Evolutionary conservation across 2,113 vertebrate genomes (phyloP), one percentile per base, ranked within the genome.

Genomic region (Haliaeetus leucogaster): DNA sequence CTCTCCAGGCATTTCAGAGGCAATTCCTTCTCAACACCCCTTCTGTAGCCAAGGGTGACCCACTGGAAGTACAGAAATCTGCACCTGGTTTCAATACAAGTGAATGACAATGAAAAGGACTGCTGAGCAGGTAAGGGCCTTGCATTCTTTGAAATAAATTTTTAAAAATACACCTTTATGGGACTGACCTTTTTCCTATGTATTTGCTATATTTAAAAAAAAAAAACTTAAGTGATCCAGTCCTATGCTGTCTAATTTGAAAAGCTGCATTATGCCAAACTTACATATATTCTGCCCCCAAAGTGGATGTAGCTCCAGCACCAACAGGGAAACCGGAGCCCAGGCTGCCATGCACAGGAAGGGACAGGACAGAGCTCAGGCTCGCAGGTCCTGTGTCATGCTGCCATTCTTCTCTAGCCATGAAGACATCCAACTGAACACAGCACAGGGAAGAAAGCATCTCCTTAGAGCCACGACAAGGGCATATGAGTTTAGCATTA

Each of bases 321-420:
- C 32, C 29, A 45, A 63, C 1, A 2, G 9, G 19, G 48, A 76
- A 82, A 82, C 13, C 0, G 0, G 42, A 63, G 62, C 27, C 15
- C 47, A 43, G 42, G 68, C 18, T 53, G 16, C 61, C 0, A 0
- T 11, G 38, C 25, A 21, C 1, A 1, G 56, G 36, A 23, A 26
- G 1, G 0, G 72, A 56, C 30, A 27, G 62, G 76, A 27, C 1
- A 1, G 61, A 45, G 61, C 40, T 27, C 38, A 47, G 29, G 36
- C n/a, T 63, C 42, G 50, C 0, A 0, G 23, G 22, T 38, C 48
- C 48, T 74, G 47, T 1, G 0, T 27, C 48, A 48, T 0, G 1
- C 53, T 70, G 42, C 26, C 12, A 7, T 21, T 59, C 38, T 38
- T 52, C 84, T 56, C 58, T 7, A 25, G 16, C 23, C 74, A 38